Percentiles rank a stretch among this genome's conserved stretches.
Conservation (phyloP, 2,888 invertebrate genomes). For the Vandiemenella viatica region DNA sequence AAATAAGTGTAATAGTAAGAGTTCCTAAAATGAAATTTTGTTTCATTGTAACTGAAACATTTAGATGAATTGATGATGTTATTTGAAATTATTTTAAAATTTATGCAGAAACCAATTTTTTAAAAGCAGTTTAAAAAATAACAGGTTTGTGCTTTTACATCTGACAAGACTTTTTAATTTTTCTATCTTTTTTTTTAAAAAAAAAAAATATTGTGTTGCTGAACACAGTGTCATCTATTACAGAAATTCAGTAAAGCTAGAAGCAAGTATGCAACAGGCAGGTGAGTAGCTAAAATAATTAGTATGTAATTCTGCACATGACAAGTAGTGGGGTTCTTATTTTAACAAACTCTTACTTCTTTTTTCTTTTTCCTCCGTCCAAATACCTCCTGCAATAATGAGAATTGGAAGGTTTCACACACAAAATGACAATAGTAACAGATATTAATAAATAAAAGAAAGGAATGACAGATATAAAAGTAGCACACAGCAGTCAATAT, state of each 20-base stretch:
- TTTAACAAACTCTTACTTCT: constrained; percentile 63
- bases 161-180: no score
- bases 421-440: constrained; percentile 21
- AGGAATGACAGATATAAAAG: constrained; percentile 17
- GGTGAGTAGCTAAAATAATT: constrained; percentile 24
- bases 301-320: constrained; percentile 27
- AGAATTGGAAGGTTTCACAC: constrained; percentile 33
- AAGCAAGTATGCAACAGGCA: constrained; percentile 3
- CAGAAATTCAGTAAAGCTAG: background rate
- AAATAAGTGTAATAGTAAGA: no score
- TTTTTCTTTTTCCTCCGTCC: constrained; percentile 97
- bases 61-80: no score
- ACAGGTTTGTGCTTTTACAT: no score
- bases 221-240: background rate
- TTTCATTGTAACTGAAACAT: no score
- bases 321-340: constrained; percentile 9
- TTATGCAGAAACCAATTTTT: no score
- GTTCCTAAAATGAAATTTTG: no score
- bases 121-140: no score
- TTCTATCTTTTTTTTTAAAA: no score
- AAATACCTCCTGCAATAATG: constrained; percentile 69
- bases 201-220: no score
- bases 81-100: no score
- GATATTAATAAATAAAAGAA: constrained; percentile 21
- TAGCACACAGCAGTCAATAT: background rate